Evolutionary conservation across 2,113 vertebrate species (phyloP), one percentile per base, ranked within the genome.

Genomic region (Nibea albiflora): DNA sequence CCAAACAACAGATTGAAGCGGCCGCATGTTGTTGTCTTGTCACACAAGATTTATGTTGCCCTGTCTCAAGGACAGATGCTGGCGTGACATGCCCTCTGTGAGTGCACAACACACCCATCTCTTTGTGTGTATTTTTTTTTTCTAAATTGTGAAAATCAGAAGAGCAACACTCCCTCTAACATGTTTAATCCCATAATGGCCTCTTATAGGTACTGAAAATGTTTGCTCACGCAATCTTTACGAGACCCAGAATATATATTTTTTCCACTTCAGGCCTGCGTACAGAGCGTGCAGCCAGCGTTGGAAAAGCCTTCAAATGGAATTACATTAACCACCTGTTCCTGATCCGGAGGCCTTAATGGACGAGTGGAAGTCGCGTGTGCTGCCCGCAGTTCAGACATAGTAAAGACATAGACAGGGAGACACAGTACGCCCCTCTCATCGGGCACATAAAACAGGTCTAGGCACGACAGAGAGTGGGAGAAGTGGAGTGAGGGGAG

Each of bases 321-420:
- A 92, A 78, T 93, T 72, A 75, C 84, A 85, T 85, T 74, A 89
- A 93, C 84, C 92, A 93, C 88, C 89, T 93, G 91, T 88, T 92
- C 73, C 76, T 88, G 80, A 92, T 92, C 89, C 84, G n/a, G 70
- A 81, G 85, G 80, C 89, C 80, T 92, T 92, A 92, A 89, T 90
- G 67, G 80, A 88, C 47, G 50, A 79, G 89, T 81, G 80, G 88
- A 87, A 92, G 93, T 90, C 70, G 81, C 67, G 80, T 93, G 92
- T 85, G 81, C 86, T 50, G 91, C 74, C 90, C 91, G 86, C 1
- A 83, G 86, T 92, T 73, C 85, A 90, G 91, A 87, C 84, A 85
- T 81, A 65, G 82, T 84, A 85, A 84, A 89, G 77, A 78, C 78
- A 81, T 53, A 83, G 78, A 88, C 69, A 56, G 56, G 11, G 68